These are phyloP conservation scores for Cyclopterus lumpus DNA, from an alignment of 2,797 vertebrate genomes.

Conservation along the genomic window DNA sequence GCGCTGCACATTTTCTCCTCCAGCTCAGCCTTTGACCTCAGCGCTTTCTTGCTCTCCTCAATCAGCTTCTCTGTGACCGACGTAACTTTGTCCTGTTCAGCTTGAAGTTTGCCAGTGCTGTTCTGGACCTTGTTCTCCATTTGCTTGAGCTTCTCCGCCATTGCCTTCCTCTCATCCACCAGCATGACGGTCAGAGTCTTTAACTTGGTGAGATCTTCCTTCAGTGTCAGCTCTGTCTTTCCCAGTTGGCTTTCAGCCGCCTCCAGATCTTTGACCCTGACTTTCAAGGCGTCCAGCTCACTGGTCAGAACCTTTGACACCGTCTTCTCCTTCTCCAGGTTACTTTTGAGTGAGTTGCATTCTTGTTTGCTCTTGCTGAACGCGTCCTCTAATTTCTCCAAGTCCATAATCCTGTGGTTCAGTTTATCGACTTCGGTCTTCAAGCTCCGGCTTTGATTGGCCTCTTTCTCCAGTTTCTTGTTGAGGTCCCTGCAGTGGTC, in stretches of 20 bases:
- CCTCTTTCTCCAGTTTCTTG: conserved; percentile 93
- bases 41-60: conserved; percentile 94
- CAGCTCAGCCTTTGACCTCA: conserved; percentile 93
- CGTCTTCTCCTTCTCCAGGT: conserved; percentile 92
- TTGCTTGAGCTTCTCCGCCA: conserved; percentile 94
- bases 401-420: conserved; percentile 92
- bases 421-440: conserved; percentile 93
- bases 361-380: conserved; percentile 96
- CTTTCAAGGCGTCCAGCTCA: conserved; percentile 91
- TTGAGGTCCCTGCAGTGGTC: conserved; percentile 95
- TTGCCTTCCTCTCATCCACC: conserved; percentile 93
- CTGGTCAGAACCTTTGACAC: conserved; percentile 90
- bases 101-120: conserved; percentile 90
- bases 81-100: conserved; percentile 94
- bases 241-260: conserved; percentile 88
- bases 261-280: conserved; percentile 91
- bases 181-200: conserved; percentile 97
- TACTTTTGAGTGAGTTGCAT: conserved; percentile 90
- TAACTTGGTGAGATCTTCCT: conserved; percentile 95
- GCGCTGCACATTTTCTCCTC: conserved; percentile 92
- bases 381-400: conserved; percentile 95
- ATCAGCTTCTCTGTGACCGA: conserved; percentile 94
- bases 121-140: conserved; percentile 94
- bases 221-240: conserved; percentile 91
- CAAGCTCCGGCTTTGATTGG: conserved; percentile 87